A percentile compares a stretch with the other conserved stretches of the same genome.
These are phyloP conservation scores for Pristionchus mayeri DNA, from an alignment of 2,888 invertebrate species.

Conservation along the genomic window DNA sequence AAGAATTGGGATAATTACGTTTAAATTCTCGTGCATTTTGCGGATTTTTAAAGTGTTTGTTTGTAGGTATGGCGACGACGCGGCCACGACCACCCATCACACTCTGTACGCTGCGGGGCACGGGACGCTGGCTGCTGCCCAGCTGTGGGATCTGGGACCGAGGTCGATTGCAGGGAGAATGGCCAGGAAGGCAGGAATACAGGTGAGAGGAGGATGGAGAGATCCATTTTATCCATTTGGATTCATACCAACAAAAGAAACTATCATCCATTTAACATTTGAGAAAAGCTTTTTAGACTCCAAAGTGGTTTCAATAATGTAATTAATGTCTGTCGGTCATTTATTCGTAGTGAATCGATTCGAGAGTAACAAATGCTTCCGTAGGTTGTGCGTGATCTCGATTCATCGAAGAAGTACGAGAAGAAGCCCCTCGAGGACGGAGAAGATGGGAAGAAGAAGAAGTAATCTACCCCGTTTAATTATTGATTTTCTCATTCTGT, in stretches of 20 bases:
- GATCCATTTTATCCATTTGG: too few relatives aligned
- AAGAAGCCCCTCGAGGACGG: conserved; percentile 23
- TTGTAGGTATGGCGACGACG: conserved; percentile 83
- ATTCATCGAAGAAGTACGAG: conserved; percentile 43
- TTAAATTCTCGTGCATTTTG: background rate
- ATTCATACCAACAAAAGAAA: too few relatives aligned
- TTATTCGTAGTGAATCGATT: too few relatives aligned
- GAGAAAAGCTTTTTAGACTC: too few relatives aligned
- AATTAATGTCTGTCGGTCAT: too few relatives aligned
- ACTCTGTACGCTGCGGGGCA: conserved; percentile 85
- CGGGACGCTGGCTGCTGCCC: conserved; percentile 82
- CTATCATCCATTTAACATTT: too few relatives aligned
- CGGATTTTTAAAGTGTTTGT: background rate
- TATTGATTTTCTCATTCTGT: conserved; percentile 12
- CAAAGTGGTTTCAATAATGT: too few relatives aligned
- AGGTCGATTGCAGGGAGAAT: conserved; percentile 84
- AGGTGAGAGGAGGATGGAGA: conserved; percentile 75
- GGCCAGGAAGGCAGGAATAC: conserved; percentile 82
- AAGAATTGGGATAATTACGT: background rate
- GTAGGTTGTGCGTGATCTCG: conserved; percentile 46
- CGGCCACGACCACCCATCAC: conserved; percentile 82
- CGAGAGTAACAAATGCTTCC: background rate
- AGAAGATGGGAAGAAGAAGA: conserved; percentile 26
- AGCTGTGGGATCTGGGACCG: conserved; percentile 83
- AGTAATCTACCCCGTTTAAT: background rate